phyloP scores from a whole-genome alignment of 2,888 invertebrate species.

The Stenoptilia bipunctidactyla region DNA sequence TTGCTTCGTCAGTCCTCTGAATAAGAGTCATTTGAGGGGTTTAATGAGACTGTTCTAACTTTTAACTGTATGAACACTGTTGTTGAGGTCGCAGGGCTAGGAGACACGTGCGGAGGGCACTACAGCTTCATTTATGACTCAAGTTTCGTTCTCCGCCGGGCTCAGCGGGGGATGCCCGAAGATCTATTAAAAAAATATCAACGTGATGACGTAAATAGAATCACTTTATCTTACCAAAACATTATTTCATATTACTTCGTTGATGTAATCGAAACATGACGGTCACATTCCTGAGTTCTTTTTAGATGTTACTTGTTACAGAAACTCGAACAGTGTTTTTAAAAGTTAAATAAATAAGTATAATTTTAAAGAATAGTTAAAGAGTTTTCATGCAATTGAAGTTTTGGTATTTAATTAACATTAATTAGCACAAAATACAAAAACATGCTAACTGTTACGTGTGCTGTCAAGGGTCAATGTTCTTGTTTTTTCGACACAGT shows the following conservation, averaged over 20 bases:
- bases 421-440: constrained; percentile 45
- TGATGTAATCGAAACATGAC: constrained; percentile 70
- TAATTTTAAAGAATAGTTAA: not conserved
- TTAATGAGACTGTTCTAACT: not conserved
- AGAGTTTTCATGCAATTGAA: not conserved
- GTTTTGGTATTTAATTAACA: constrained; percentile 9
- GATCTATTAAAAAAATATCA: constrained; percentile 67
- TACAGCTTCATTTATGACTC: constrained; percentile 50
- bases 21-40: constrained; percentile 49
- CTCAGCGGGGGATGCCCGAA: constrained; percentile 65
- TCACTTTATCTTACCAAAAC: constrained; percentile 38
- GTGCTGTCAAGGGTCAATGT: constrained; percentile 52
- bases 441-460: constrained; percentile 68
- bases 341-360: not conserved
- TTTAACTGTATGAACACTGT: constrained; percentile 1
- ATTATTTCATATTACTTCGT: constrained; percentile 24
- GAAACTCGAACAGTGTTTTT: not conserved
- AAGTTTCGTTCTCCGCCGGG: constrained; percentile 41
- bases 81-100: constrained; percentile 12
- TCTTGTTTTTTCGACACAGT: constrained; percentile 30
- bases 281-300: constrained; percentile 59
- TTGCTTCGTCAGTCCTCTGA: constrained; percentile 31
- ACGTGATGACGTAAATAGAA: constrained; percentile 68
- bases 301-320: constrained; percentile 34
- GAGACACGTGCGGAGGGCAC: constrained; percentile 59